Evolutionary conservation across 2,888 invertebrate genomes (phyloP).

Genomic region (Dendrolimus pini): DNA sequence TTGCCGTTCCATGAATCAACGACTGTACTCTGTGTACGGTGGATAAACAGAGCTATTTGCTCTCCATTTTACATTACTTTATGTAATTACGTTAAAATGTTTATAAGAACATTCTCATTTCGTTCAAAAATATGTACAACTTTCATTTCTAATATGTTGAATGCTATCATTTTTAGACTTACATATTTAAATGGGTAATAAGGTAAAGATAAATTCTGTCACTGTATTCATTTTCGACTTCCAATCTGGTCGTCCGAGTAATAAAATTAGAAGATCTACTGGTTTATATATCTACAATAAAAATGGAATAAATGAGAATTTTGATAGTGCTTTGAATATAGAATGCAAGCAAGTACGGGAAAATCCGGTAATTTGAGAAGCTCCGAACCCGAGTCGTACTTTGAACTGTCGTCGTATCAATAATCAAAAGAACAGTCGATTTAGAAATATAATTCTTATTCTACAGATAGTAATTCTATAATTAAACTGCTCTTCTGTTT

Average conservation of each 20-base stretch:
- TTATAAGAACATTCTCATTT: not conserved
- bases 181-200: slow-evolving; percentile 10
- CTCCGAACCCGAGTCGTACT: too few relatives aligned
- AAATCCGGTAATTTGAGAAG: too few relatives aligned
- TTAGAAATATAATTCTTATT: too few relatives aligned
- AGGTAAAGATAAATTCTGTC: slow-evolving; percentile 20
- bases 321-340: not conserved
- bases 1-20: not conserved
- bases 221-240: slow-evolving; percentile 27
- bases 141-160: not conserved
- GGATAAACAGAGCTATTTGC: not conserved
- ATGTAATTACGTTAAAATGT: not conserved
- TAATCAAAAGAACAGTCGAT: too few relatives aligned
- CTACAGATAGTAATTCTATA: too few relatives aligned
- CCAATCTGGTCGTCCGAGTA: not conserved
- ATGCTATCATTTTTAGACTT: not conserved
- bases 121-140: not conserved
- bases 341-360: too few relatives aligned
- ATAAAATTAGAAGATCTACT: not conserved
- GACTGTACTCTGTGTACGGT: not conserved
- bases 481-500: too few relatives aligned
- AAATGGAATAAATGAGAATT: not conserved
- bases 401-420: too few relatives aligned
- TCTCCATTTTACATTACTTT: not conserved
- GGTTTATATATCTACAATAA: not conserved